These are phyloP conservation scores for Fragum fragum DNA, from an alignment of 2,888 invertebrate species.

Conservation along the genomic window DNA sequence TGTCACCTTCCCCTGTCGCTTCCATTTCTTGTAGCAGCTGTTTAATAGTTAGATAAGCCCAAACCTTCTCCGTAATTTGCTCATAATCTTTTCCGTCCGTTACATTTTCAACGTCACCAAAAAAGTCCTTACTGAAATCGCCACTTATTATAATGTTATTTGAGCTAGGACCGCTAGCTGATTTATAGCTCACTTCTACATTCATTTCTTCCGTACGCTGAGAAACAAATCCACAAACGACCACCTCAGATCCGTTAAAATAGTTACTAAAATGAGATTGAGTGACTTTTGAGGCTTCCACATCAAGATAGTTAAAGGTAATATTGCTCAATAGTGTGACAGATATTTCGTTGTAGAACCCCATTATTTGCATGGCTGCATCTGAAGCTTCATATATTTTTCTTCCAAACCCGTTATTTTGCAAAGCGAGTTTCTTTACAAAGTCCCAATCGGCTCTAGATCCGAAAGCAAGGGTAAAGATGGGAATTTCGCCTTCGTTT, in stretches of 20 bases:
- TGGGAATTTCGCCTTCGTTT: slow-evolving; percentile 71
- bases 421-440: slow-evolving; percentile 86
- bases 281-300: slow-evolving; percentile 75
- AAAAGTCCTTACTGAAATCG: not conserved
- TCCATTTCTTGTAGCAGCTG: slow-evolving; percentile 70
- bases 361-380: slow-evolving; percentile 90
- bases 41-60: slow-evolving; percentile 81
- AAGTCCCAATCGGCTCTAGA: slow-evolving; percentile 74
- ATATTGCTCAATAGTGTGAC: slow-evolving; percentile 91
- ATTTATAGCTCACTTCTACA: slow-evolving; percentile 1
- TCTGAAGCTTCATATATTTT: slow-evolving; percentile 92
- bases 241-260: slow-evolving; percentile 76
- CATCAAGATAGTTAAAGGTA: slow-evolving; percentile 89
- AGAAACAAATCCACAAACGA: slow-evolving; percentile 59
- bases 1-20: slow-evolving; percentile 30
- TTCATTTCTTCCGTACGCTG: not conserved
- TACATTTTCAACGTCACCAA: slow-evolving; percentile 35
- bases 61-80: slow-evolving; percentile 77
- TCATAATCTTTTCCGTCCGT: slow-evolving; percentile 54
- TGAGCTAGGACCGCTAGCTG: not conserved
- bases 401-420: slow-evolving; percentile 91
- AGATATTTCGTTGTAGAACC: slow-evolving; percentile 90
- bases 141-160: not conserved
- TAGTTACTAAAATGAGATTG: slow-evolving; percentile 61
- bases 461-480: slow-evolving; percentile 78